Evolutionary conservation across 2,797 vertebrate genomes (phyloP).

Genomic region (Scomberomorus guttatus): DNA sequence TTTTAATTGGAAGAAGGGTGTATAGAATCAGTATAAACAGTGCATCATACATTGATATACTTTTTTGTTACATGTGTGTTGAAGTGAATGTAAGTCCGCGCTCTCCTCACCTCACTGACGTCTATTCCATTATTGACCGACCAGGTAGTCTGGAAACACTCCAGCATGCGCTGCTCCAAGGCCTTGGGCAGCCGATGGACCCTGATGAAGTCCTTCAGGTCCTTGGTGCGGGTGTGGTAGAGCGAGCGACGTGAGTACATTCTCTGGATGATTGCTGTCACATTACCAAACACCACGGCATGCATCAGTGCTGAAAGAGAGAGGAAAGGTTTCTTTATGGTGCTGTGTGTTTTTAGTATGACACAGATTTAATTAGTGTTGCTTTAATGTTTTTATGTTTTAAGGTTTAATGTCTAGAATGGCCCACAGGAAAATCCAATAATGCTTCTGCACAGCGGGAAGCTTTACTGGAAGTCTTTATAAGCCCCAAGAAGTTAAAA

Average conservation of each 20-base stretch:
- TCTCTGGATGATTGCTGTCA: conserved; percentile 86
- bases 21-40: not conserved
- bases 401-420: not conserved
- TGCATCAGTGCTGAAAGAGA: conserved; percentile 78
- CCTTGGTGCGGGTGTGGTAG: conserved; percentile 83
- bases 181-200: conserved; percentile 81
- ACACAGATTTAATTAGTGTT: conserved; percentile 6
- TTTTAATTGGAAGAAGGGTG: not conserved
- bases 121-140: conserved; percentile 97
- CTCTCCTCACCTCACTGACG: conserved; percentile 73
- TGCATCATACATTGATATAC: not conserved
- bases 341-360: not conserved
- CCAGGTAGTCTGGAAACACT: conserved; percentile 98
- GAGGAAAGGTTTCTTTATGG: not conserved
- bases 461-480: not conserved
- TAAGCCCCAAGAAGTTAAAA: conserved; percentile 31
- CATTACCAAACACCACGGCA: conserved; percentile 83
- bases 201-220: conserved; percentile 84
- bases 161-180: conserved; percentile 94
- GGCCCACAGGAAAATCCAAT: conserved; percentile 2
- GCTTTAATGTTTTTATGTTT: not conserved
- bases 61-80: not conserved
- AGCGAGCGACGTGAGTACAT: conserved; percentile 83
- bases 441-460: conserved; percentile 17
- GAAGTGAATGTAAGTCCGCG: not conserved